Conservation (phyloP, 2,888 invertebrate genomes). For the Athalia rosae region DNA sequence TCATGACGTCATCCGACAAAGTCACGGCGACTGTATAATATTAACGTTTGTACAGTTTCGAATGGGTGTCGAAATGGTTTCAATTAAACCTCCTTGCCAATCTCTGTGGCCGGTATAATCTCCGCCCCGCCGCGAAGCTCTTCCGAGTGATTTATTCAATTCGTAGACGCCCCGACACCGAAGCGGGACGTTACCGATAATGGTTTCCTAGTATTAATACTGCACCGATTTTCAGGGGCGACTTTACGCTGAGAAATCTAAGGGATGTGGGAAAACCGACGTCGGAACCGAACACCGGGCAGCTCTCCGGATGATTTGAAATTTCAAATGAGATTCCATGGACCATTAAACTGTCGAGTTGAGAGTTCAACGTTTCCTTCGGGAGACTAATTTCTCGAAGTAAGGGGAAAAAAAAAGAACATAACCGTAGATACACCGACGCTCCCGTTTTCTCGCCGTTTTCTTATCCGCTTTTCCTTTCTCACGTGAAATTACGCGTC, state of each 20-base stretch:
- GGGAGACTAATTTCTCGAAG: background rate
- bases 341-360: constrained; percentile 22
- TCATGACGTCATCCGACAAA: background rate
- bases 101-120: constrained; percentile 13
- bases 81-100: constrained; percentile 28
- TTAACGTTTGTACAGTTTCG: background rate
- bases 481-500: background rate
- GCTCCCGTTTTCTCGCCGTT: background rate
- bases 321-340: background rate
- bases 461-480: background rate
- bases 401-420: background rate
- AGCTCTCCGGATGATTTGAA: background rate
- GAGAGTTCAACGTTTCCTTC: constrained; percentile 9
- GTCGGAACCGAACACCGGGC: background rate
- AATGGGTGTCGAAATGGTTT: background rate
- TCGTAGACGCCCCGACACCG: constrained; percentile 10
- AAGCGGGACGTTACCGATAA: background rate
- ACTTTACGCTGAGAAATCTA: background rate
- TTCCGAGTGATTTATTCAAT: constrained; percentile 34
- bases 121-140: constrained; percentile 1
- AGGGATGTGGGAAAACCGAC: background rate
- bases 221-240: background rate
- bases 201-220: background rate
- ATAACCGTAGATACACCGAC: background rate
- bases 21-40: background rate